These are phyloP conservation scores for Turritopsis rubra DNA, from an alignment of 30 jellyfish, hydroid and myxozoan species.

Conservation along the genomic window DNA sequence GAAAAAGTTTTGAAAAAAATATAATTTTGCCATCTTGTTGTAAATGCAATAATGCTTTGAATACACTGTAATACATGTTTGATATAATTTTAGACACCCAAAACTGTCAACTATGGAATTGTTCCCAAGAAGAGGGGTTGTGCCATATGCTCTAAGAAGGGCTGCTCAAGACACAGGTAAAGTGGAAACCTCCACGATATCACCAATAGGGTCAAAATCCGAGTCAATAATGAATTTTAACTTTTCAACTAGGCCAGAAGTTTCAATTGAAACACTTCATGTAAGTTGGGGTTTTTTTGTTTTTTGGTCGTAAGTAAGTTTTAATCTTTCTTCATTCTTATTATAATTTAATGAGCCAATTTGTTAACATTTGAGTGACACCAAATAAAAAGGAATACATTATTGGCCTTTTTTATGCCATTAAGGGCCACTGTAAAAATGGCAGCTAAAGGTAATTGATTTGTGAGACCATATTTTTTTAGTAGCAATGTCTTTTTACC, in stretches of 20 bases:
- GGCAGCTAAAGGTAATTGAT: too few relatives aligned
- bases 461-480: too few relatives aligned
- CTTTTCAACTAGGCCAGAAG: background rate
- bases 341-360: too few relatives aligned
- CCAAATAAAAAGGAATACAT: too few relatives aligned
- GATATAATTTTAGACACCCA: constrained; percentile 21
- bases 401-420: too few relatives aligned
- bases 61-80: background rate
- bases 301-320: background rate
- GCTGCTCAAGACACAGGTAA: constrained; percentile 82
- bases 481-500: too few relatives aligned
- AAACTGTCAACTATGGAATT: background rate
- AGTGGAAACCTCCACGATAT: background rate
- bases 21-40: background rate
- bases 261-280: background rate
- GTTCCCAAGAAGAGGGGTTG: constrained; percentile 34
- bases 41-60: background rate
- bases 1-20: too few relatives aligned
- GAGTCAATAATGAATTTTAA: background rate
- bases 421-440: too few relatives aligned
- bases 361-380: too few relatives aligned
- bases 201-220: background rate
- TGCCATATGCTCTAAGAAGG: constrained; percentile 57
- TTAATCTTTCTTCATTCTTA: background rate
- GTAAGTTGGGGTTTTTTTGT: background rate